Base-by-base conservation (phyloP, 2,888 invertebrate genomes). In the Noctua janthe region DNA sequence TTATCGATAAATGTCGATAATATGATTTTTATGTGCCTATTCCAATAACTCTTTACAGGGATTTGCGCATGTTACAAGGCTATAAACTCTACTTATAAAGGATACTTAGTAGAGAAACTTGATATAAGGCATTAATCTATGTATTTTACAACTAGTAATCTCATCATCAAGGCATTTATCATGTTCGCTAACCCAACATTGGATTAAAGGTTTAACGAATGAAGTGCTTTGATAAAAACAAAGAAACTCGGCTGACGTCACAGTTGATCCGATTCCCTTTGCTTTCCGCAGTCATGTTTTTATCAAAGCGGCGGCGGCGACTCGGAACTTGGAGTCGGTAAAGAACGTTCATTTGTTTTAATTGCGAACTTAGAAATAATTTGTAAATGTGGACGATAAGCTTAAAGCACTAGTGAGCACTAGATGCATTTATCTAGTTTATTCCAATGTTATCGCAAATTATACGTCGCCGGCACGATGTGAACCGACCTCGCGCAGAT, bases 401-500 rank as follows among this genome's bases (percentile, higher is more conserved):
- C 87, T 85, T 81, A 72, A 84, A 86, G 84, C 76, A 80, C 81
- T 67, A 67, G 73, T 70, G 43, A 76, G 75, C 39, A 78, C 49
- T 82, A 35, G 80, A 80, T 83, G 83, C 83, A 82, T 85, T 89
- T 87, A 89, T 89, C 86, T 87, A 80, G 80, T 85, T 88, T 86
- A 87, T 87, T 81, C 74, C 85, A 86, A 87, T 85, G 86, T 88
- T 87, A 90, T 91, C 87, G 84, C 88, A 82, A 88, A 87, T 90
- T 88, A 89, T 86, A 86, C 82, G 79, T 84, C 81, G 82, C 81
- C 79, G 79, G 88, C 90, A 89, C 91, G 89, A 90, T 83, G 81
- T 80, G 85, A 87, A 88, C 82, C 91, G 93, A 92, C 94, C 94
- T 94, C 92, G 93, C 66, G 72, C 80, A 91, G 91, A 92, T 94